Conservation (phyloP, 2,888 invertebrate species). For the Limnephilus marmoratus region DNA sequence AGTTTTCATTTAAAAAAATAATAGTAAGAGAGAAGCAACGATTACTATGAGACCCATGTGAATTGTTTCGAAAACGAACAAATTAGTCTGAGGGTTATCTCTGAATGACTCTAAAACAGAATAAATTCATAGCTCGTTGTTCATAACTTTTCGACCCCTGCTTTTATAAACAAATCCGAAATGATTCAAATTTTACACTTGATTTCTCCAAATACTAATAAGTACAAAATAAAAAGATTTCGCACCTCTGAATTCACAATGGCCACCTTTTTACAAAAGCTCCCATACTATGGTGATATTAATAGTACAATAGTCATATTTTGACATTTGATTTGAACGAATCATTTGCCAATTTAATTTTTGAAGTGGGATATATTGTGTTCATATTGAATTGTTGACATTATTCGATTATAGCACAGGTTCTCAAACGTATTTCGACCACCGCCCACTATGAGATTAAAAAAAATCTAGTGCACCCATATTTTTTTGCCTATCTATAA, state of each 20-base stretch:
- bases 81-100: too few relatives aligned
- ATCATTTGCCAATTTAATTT: neutral
- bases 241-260: neutral
- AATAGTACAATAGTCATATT: neutral
- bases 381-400: neutral
- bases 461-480: too few relatives aligned
- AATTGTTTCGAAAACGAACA: too few relatives aligned
- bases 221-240: neutral
- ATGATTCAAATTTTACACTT: neutral
- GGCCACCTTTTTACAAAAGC: neutral
- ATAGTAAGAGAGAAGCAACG: too few relatives aligned
- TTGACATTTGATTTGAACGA: neutral
- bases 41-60: too few relatives aligned
- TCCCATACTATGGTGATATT: neutral
- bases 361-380: neutral
- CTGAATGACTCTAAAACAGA: neutral
- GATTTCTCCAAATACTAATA: neutral
- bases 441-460: too few relatives aligned
- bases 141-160: neutral
- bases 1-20: too few relatives aligned
- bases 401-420: neutral
- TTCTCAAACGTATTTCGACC: too few relatives aligned
- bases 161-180: neutral
- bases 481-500: too few relatives aligned
- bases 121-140: neutral